phyloP scores from a whole-genome alignment of 1,140 invertebrate genomes.

The Centruroides sculpturatus region DNA sequence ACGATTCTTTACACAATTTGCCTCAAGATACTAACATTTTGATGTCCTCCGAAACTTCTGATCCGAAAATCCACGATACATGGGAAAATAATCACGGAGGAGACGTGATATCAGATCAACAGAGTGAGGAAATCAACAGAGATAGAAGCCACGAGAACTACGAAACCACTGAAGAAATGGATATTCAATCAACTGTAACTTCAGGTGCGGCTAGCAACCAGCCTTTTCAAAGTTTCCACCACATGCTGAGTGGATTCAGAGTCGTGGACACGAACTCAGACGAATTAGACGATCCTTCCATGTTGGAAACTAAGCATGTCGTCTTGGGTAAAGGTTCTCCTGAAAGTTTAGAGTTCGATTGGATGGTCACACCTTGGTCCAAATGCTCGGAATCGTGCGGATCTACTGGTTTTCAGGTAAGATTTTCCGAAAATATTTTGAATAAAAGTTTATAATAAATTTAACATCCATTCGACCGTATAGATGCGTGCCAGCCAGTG shows the following conservation, averaged over 20 bases:
- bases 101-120: conserved; percentile 9
- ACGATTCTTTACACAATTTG: neutral
- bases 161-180: too few relatives aligned
- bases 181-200: neutral
- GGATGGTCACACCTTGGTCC: conserved; percentile 68
- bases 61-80: conserved; percentile 3
- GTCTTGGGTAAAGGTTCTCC: conserved; percentile 29
- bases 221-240: neutral
- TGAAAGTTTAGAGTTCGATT: conserved; percentile 47
- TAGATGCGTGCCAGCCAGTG: conserved; percentile 55
- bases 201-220: conserved; percentile 10
- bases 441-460: conserved; percentile 18
- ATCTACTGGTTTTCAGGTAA: conserved; percentile 50
- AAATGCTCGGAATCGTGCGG: conserved; percentile 74
- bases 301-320: conserved; percentile 21
- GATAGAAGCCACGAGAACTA: neutral
- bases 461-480: too few relatives aligned
- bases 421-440: neutral
- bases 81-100: conserved; percentile 1
- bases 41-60: neutral
- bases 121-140: conserved; percentile 6
- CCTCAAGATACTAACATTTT: neutral
- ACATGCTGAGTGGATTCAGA: neutral
- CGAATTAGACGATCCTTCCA: neutral
- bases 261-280: too few relatives aligned